These are phyloP conservation scores for Drymodes brunneopygia DNA, from an alignment of 2,113 vertebrate genomes.

Conservation along the genomic window DNA sequence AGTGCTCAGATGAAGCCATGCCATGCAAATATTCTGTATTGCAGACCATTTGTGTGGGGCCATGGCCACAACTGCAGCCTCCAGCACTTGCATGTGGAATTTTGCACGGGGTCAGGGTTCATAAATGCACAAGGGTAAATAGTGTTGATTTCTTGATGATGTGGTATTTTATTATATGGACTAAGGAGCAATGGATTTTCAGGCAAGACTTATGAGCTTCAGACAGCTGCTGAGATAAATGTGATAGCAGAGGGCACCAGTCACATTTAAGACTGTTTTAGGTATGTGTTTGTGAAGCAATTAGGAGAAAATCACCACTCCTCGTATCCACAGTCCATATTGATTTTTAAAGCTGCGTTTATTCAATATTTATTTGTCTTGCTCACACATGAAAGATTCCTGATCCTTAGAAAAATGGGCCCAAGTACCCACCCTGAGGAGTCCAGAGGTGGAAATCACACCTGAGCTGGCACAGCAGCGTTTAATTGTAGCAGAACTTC, in stretches of 20 bases:
- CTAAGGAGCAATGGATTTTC: background rate
- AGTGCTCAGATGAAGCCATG: fast-evolving
- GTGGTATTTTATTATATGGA: background rate
- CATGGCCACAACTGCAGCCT: background rate
- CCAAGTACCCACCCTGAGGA: background rate
- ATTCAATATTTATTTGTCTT: background rate
- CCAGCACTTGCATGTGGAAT: background rate
- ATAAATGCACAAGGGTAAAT: background rate
- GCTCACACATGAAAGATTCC: background rate
- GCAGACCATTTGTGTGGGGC: fast-evolving
- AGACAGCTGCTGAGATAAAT: background rate
- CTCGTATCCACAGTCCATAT: background rate
- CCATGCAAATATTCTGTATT: background rate
- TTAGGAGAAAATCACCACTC: background rate
- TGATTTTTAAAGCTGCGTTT: background rate
- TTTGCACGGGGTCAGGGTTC: background rate
- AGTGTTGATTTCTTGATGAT: background rate
- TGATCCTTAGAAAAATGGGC: background rate
- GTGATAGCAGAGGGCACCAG: background rate
- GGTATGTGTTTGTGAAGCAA: background rate
- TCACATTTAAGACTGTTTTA: background rate
- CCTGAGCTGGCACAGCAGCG: background rate
- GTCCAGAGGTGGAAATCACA: background rate
- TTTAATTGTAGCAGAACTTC: background rate
- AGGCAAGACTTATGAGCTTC: background rate